Evolutionary conservation across 2,797 vertebrate species (phyloP), one percentile per base, ranked within the genome.

Genomic region (Chromobotia macracanthus): DNA sequence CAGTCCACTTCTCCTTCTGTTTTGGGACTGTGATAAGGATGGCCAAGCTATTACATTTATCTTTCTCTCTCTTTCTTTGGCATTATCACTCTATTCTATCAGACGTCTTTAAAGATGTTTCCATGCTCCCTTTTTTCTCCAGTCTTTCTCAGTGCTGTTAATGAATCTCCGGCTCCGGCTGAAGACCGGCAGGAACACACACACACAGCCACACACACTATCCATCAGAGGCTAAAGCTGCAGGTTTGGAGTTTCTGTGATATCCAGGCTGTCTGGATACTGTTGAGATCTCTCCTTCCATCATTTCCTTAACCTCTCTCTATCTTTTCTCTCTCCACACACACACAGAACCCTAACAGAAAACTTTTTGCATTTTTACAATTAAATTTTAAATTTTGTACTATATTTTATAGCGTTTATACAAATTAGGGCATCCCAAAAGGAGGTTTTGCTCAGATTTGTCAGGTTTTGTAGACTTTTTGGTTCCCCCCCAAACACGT

Each of bases 81-180:
- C 60, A 72, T 56, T 79, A 79, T 79, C 77, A 72, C 31, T 31
- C 48, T 55, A 79, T 79, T 79, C 48, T 65, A 79, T 79, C 77
- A 69, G 11, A 48, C 61, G 55, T 74, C 79, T 68, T 63, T 69
- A 75, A 46, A 70, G 72, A 70, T 75, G 72, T 75, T 56, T 74
- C 38, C 7, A n/a, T 25, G 23, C 53, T 75, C 53, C 48, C 72
- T 64, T 69, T 60, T 75, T 21, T 60, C 48, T 75, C 58, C 21
- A 35, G 25, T 41, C 38, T 28, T 15, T 11, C 5, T 35, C 75
- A 11, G 60, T 10, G 38, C 55, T 69, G 56, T 66, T 67, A 81
- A 66, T 81, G 58, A 72, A 72, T 76, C 80, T 81, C 31, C 23
- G 51, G 60, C 64, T 48, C 35, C 56, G 19, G 51, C 38, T 61